Conservation (phyloP, 2,797 vertebrate genomes). For the Anguilla megastoma region DNA sequence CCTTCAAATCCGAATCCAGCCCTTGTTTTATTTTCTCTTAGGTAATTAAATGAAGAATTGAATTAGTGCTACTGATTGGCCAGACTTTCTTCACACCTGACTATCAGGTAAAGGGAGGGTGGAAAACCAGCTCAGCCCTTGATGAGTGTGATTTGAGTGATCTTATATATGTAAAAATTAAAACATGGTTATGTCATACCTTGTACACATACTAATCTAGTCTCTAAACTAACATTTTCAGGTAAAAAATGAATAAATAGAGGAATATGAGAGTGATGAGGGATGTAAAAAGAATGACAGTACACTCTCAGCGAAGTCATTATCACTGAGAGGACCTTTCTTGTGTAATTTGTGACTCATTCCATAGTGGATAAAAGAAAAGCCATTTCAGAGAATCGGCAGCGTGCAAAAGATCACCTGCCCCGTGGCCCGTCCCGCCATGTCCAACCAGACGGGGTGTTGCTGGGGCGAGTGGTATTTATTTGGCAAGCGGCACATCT, state of each 20-base stretch:
- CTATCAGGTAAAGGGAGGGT: too few relatives aligned
- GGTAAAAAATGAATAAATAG: constrained; percentile 47
- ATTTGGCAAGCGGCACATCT: constrained; percentile 73
- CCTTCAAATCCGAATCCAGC: too few relatives aligned
- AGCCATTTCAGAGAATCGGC: constrained; percentile 64
- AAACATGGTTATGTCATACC: background rate
- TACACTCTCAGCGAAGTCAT: constrained; percentile 52
- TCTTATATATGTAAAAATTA: too few relatives aligned
- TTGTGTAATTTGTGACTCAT: constrained; percentile 66
- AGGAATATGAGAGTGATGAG: constrained; percentile 45
- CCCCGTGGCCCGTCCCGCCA: constrained; percentile 64
- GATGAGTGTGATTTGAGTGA: too few relatives aligned
- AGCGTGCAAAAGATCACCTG: constrained; percentile 61
- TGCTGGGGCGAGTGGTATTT: constrained; percentile 69
- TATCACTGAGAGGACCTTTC: constrained; percentile 53
- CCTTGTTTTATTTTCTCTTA: too few relatives aligned
- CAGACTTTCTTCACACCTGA: too few relatives aligned
- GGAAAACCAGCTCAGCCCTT: too few relatives aligned
- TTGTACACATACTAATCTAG: constrained; percentile 67
- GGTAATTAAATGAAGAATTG: too few relatives aligned
- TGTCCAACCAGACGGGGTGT: constrained; percentile 64
- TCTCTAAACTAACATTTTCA: constrained; percentile 57
- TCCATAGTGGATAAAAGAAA: constrained; percentile 70
- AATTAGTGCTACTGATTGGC: too few relatives aligned
- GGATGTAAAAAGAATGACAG: constrained; percentile 9